A percentile compares a stretch with the other conserved stretches of the same genome.
These are phyloP conservation scores for Leptinotarsa texana DNA, from an alignment of 1,140 invertebrate species.

Conservation along the genomic window DNA sequence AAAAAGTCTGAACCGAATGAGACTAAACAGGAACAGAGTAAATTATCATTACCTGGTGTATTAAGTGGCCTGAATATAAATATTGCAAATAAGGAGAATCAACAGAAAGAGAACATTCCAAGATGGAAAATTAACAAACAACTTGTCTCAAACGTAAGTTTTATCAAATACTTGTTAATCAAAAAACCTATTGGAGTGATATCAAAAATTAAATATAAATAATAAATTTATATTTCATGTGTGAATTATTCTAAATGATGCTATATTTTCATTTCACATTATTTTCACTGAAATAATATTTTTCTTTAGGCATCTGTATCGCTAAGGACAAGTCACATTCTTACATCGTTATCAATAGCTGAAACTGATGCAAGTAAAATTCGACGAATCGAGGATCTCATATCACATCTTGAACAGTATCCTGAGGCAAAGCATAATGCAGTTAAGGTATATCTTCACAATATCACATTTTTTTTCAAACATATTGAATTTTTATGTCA, in stretches of 20 bases:
- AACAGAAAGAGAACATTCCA: constrained; percentile 36
- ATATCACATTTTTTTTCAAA: neutral
- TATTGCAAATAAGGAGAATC: constrained; percentile 24
- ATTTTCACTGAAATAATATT: constrained; percentile 10
- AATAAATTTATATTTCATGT: neutral
- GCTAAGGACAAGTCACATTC: constrained; percentile 69
- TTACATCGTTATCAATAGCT: constrained; percentile 65
- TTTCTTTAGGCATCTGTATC: constrained; percentile 63
- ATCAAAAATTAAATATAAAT: too few species aligned
- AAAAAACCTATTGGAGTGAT: too few species aligned
- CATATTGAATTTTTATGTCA: neutral
- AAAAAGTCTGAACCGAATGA: constrained; percentile 21
- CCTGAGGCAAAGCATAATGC: constrained; percentile 72
- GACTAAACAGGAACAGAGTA: constrained; percentile 27
- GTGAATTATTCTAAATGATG: too few species aligned
- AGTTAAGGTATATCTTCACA: constrained; percentile 62
- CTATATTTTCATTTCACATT: too few species aligned
- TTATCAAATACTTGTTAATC: too few species aligned
- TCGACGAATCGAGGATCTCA: constrained; percentile 55
- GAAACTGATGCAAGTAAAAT: constrained; percentile 63
- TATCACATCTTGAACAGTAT: constrained; percentile 70
- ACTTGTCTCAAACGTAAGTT: constrained; percentile 39
- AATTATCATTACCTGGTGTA: constrained; percentile 31
- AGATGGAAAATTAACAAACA: constrained; percentile 48
- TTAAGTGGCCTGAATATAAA: constrained; percentile 37